A percentile compares a stretch with the other conserved stretches of the same genome.
Evolutionary conservation across 1,140 invertebrate genomes (phyloP).

Genomic region (Drosophila ironensis): DNA sequence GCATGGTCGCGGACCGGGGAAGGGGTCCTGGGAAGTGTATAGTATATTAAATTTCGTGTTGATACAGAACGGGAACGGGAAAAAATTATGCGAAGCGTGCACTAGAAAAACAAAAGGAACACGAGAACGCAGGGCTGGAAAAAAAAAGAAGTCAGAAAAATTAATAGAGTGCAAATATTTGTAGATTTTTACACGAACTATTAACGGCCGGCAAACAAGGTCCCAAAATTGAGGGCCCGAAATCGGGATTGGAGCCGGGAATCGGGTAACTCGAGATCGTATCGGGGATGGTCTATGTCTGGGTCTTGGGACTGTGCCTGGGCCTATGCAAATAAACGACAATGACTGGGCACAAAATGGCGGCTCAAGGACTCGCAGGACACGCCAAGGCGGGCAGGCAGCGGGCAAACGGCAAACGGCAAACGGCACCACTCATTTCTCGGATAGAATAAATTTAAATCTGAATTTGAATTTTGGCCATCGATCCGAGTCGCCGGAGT

Average conservation of each 20-base stretch:
- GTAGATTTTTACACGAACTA: conserved; percentile 81
- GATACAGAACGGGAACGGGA: conserved; percentile 34
- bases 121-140: conserved; percentile 28
- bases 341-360: conserved; percentile 36
- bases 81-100: conserved; percentile 64
- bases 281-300: conserved; percentile 6
- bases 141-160: conserved; percentile 62
- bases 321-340: conserved; percentile 59
- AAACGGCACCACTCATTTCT: no score
- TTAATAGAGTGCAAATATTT: conserved; percentile 81
- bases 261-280: conserved; percentile 58
- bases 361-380: background rate
- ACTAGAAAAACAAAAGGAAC: conserved; percentile 65
- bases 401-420: background rate
- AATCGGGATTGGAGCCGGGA: conserved; percentile 17
- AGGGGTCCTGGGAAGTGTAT: conserved; percentile 28
- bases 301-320: background rate
- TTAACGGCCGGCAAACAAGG: conserved; percentile 60
- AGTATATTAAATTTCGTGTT: conserved; percentile 77
- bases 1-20: background rate
- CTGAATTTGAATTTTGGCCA: conserved; percentile 64
- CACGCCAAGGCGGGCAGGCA: background rate
- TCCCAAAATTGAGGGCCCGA: background rate
- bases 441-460: conserved; percentile 60
- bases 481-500: conserved; percentile 19